Percentiles rank a stretch among this genome's conserved stretches.
These are phyloP conservation scores for Lophius americanus DNA, from an alignment of 2,797 vertebrate genomes.

Conservation along the genomic window DNA sequence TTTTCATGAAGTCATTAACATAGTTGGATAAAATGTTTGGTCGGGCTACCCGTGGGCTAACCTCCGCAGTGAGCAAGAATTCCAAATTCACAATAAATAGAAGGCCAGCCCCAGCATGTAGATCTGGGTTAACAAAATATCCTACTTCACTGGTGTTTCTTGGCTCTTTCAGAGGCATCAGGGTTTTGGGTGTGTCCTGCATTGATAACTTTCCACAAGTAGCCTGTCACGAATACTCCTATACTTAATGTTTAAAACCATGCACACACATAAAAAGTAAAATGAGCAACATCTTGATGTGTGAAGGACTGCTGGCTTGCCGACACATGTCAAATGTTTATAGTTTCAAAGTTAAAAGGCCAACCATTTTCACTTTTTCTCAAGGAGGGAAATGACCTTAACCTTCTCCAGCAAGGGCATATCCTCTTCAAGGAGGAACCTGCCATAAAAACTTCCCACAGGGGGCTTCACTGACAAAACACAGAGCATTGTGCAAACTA, in stretches of 20 bases:
- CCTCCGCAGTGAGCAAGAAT: slow-evolving; percentile 4
- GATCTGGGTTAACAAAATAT: slow-evolving; percentile 20
- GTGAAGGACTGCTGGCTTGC: slow-evolving; percentile 13
- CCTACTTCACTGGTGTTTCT: slow-evolving; percentile 30
- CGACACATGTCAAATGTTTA: background rate
- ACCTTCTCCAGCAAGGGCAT: slow-evolving; percentile 19
- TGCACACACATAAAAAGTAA: slow-evolving; percentile 42
- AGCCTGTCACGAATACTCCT: slow-evolving; percentile 30
- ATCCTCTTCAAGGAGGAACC: slow-evolving; percentile 49
- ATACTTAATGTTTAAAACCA: slow-evolving; percentile 36
- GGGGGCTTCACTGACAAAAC: slow-evolving; percentile 23
- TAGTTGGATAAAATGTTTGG: background rate
- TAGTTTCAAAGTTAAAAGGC: slow-evolving; percentile 14
- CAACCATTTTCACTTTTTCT: slow-evolving; percentile 23
- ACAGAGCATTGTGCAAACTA: slow-evolving; percentile 25
- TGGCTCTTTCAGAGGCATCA: slow-evolving; percentile 29
- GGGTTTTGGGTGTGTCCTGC: slow-evolving; percentile 43
- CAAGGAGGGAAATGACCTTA: slow-evolving; percentile 10
- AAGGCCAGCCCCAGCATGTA: slow-evolving; percentile 40
- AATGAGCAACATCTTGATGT: slow-evolving; percentile 33
- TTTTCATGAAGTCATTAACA: slow-evolving; percentile 1
- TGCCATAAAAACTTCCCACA: slow-evolving; percentile 45
- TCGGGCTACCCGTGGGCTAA: background rate
- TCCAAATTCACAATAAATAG: slow-evolving; percentile 17
- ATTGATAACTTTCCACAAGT: slow-evolving; percentile 36